These are phyloP conservation scores for Sebastes kiyomatsui DNA, from an alignment of 2,797 vertebrate genomes.

Conservation along the genomic window DNA sequence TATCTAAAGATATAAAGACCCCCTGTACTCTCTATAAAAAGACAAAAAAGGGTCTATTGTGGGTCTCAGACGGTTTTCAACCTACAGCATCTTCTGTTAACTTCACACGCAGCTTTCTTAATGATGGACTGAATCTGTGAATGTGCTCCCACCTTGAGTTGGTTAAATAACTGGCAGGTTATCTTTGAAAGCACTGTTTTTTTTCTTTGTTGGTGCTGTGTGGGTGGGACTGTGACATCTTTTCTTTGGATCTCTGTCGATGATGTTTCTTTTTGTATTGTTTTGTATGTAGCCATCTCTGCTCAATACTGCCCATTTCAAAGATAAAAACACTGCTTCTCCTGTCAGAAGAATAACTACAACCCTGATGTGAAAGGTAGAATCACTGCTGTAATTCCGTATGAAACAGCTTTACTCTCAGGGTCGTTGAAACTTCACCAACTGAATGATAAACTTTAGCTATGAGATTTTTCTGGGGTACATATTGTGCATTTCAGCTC, in stretches of 20 bases:
- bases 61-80: too few relatives aligned
- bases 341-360: not conserved
- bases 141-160: not conserved
- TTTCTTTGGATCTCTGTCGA: not conserved
- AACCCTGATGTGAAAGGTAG: not conserved
- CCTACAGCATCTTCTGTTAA: too few relatives aligned
- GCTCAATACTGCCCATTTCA: not conserved
- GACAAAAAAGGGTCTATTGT: too few relatives aligned
- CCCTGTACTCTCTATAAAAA: too few relatives aligned
- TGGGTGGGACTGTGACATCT: not conserved
- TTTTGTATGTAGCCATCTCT: not conserved
- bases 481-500: not conserved
- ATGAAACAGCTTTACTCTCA: not conserved
- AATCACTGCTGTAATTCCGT: not conserved
- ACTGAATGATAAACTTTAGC: not conserved
- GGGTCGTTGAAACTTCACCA: not conserved
- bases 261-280: not conserved
- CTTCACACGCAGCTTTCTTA: not conserved
- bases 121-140: not conserved
- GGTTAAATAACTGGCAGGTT: not conserved
- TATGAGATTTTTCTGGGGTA: not conserved
- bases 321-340: not conserved
- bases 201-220: not conserved
- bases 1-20: too few relatives aligned
- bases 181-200: not conserved